phyloP scores from a whole-genome alignment of 2,113 vertebrate genomes.

The Megaceryle maxima region DNA sequence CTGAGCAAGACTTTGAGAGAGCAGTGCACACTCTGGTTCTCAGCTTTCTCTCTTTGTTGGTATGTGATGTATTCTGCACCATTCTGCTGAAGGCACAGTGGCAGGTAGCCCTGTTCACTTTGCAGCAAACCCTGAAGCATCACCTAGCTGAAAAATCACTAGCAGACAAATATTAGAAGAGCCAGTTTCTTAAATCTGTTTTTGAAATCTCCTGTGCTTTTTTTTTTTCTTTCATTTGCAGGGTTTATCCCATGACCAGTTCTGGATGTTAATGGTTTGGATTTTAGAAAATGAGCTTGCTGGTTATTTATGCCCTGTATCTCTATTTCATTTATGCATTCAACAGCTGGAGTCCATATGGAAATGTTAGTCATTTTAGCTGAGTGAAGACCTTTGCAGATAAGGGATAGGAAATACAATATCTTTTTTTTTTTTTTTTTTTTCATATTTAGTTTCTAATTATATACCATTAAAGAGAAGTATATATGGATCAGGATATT shows the following conservation, averaged over 20 bases:
- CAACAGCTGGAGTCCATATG: constrained; percentile 64
- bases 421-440: neutral
- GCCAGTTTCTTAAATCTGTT: constrained; percentile 55
- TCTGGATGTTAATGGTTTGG: constrained; percentile 29
- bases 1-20: neutral
- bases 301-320: constrained; percentile 55
- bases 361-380: constrained; percentile 18
- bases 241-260: constrained; percentile 36
- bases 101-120: neutral
- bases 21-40: neutral
- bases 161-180: neutral
- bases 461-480: neutral
- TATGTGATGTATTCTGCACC: neutral
- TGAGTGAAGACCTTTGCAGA: constrained; percentile 53
- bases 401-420: constrained; percentile 2
- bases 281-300: constrained; percentile 42
- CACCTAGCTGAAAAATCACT: constrained; percentile 45
- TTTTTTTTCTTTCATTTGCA: neutral
- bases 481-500: neutral
- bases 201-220: constrained; percentile 38
- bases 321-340: constrained; percentile 53
- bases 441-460: neutral
- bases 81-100: neutral
- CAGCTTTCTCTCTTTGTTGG: rapidly evolving
- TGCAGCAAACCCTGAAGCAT: neutral